Evolutionary conservation across 2,888 invertebrate genomes (phyloP), one percentile per base, ranked within the genome.

Genomic region (Flabesymbios commensalis): DNA sequence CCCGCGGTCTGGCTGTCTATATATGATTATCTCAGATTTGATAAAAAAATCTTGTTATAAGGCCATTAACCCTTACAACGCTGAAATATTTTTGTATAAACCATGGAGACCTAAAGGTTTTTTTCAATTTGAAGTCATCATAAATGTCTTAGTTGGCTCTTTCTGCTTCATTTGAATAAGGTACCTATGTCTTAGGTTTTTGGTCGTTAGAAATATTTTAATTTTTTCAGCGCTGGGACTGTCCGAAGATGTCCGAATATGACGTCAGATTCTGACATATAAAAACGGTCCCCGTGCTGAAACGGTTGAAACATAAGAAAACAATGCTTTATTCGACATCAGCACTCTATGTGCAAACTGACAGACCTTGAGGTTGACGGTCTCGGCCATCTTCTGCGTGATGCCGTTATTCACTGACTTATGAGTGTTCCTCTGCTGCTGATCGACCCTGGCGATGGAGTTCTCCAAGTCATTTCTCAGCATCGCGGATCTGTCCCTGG

Each of bases 401-500:
- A 81, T 70, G 2, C 81, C 81, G 57, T 78, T 74, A 57, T 81
- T 81, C 33, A 81, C 81, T 29, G 80, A 78, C 57, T 72, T 73
- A 65, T 80, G 79, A 10, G 78, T 79, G 5, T 76, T 75, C 56
- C 73, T 71, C 63, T 78, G 77, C n/a, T 79, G 71, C 48, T 74
- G 73, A 14, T 75, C 74, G 22, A 72, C 72, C 51, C 72, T 69
- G 49, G 76, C 76, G 36, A 80, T 76, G 24, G 72, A 64, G 42
- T 76, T 72, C 7, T 68, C 71, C 47, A 74, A 57, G 53, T 79
- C 79, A 31, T 65, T 64, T 2, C 80, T 73, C 24, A 80, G 72
- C 63, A 75, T 75, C 3, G 73, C 55, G 3, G 52, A 60, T 31
- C 67, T 53, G 3, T 66, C 58, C 5, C 78, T 64, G 3, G 78